phyloP scores from a whole-genome alignment of 2,113 vertebrate species.

The Eclectus roratus region DNA sequence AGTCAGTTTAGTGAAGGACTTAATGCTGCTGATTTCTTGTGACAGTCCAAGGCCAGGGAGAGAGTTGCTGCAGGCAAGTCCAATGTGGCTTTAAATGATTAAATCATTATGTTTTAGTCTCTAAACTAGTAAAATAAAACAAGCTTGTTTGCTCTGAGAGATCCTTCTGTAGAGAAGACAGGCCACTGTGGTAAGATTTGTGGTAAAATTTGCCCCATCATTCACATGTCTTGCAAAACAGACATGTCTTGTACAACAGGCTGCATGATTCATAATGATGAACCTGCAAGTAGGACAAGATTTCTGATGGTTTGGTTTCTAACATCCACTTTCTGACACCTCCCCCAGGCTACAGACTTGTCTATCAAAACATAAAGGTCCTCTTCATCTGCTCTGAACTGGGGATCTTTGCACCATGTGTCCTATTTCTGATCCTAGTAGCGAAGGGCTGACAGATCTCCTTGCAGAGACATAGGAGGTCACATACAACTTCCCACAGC shows the following conservation, averaged over 20 bases:
- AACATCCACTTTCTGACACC: background rate
- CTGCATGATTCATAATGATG: slow-evolving; percentile 34
- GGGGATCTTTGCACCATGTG: background rate
- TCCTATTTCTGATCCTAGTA: background rate
- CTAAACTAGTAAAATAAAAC: slow-evolving; percentile 5
- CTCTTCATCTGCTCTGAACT: background rate
- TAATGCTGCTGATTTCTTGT: background rate
- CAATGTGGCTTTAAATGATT: background rate
- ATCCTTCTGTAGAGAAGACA: background rate
- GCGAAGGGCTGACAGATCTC: background rate
- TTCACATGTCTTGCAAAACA: slow-evolving; percentile 8
- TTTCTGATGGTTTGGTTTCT: background rate
- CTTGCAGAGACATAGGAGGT: background rate
- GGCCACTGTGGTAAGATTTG: background rate
- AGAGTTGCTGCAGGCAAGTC: background rate
- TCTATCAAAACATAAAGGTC: background rate
- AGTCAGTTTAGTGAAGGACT: background rate
- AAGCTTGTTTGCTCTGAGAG: background rate
- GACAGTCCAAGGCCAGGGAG: background rate
- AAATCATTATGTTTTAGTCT: background rate
- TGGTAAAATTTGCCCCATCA: background rate
- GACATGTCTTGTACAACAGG: background rate
- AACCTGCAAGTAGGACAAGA: slow-evolving; percentile 4
- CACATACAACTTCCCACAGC: background rate
- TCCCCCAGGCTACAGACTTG: background rate